These are phyloP conservation scores for Nyctereutes procyonoides DNA, from an alignment of 2,113 vertebrate genomes.

Conservation along the genomic window DNA sequence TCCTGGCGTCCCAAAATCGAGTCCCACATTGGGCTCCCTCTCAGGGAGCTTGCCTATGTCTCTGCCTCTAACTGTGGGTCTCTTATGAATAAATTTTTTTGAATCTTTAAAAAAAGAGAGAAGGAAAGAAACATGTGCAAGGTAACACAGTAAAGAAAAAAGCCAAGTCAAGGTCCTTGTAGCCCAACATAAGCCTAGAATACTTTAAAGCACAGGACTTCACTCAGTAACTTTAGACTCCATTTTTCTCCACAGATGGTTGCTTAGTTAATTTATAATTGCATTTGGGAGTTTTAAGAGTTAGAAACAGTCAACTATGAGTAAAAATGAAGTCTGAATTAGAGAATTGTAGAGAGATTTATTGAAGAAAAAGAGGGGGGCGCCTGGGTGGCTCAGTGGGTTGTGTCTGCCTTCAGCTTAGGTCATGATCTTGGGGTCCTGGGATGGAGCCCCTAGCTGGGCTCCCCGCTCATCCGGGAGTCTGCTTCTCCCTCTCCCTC, in stretches of 20 bases:
- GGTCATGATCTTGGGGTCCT: too few species aligned
- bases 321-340: conserved; percentile 16
- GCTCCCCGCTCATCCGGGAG: too few species aligned
- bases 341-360: background rate
- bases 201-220: background rate
- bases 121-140: background rate
- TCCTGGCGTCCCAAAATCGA: too few species aligned
- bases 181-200: background rate
- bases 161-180: background rate
- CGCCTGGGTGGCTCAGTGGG: too few species aligned
- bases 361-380: background rate
- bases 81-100: too few species aligned
- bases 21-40: too few species aligned
- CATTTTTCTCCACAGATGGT: background rate
- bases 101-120: background rate
- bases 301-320: background rate
- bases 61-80: too few species aligned
- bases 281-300: background rate
- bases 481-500: too few species aligned
- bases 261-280: conserved; percentile 5
- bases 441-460: too few species aligned
- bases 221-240: background rate
- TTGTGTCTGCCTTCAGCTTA: too few species aligned
- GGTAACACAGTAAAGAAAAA: background rate
- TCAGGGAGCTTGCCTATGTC: too few species aligned